Evolutionary conservation across 2,113 vertebrate genomes (phyloP), one percentile per base, ranked within the genome.

Genomic region (Dicentrarchus labrax): DNA sequence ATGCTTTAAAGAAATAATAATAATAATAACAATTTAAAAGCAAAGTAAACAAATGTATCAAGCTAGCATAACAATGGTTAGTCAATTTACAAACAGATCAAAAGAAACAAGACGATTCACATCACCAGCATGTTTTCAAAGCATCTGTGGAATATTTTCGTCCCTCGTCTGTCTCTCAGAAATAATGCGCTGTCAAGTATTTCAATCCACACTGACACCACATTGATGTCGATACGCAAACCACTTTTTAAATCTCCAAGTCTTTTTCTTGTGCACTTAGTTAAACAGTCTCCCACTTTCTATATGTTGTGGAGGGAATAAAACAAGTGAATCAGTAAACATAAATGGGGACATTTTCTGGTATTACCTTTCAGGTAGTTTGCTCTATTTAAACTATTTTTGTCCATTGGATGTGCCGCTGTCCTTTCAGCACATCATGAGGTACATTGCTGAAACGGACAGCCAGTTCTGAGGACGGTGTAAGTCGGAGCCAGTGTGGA

Each of bases 161-260:
- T 24, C 21, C 15, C 38, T 59, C 7, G 8, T 38, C 4, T 48
- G 39, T 61, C 36, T 73, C n/a, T 62, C 12, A 19, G 38, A 66
- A 45, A 13, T 39, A 41, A 72, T 71, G 15, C 1, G 13, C 30
- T 43, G 16, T 30, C 36, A 68, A 4, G 15, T 61, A 1, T 54
- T 38, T 80, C 21, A 65, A 62, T 76, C 76, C 45, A 73, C 65
- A 61, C 24, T 5, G 36, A 22, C 76, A 41, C 9, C 8, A 45
- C 11, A 17, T 64, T 62, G 6, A 30, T 8, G 1, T 24, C 11
- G 16, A 15, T n/a, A 43, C 0, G 17, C 16, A 65, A 54, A n/a
- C 8, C 38, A 36, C 16, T 36, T 51, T 60, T 56, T 45, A 17
- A 12, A 24, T 4, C 12, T 54, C 36, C 19, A n/a, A 53, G 19